These are phyloP conservation scores for Tenthredo scrophulariae DNA, from an alignment of 2,888 invertebrate species.

Conservation along the genomic window DNA sequence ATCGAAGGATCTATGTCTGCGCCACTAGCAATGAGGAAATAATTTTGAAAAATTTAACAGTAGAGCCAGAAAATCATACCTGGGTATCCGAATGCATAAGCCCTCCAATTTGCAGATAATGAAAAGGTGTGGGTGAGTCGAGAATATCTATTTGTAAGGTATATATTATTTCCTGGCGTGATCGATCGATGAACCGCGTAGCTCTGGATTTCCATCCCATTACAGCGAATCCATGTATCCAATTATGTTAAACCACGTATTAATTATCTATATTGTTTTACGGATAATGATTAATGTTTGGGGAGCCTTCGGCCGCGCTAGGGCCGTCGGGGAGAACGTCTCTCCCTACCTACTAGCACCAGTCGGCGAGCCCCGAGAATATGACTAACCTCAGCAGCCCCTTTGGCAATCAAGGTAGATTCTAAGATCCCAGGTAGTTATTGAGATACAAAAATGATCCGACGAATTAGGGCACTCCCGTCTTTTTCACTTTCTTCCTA, in stretches of 20 bases:
- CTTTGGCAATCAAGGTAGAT: constrained; percentile 2
- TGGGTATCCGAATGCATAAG: not conserved
- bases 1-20: not conserved
- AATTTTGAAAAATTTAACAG: not conserved
- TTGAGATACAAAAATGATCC: constrained; percentile 12
- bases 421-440: constrained; percentile 27
- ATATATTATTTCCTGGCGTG: constrained; percentile 60
- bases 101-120: constrained; percentile 24
- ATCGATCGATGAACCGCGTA: constrained; percentile 67
- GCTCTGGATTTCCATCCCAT: constrained; percentile 65
- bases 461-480: not conserved
- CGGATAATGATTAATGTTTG: constrained; percentile 73
- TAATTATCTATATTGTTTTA: constrained; percentile 72
- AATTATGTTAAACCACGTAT: constrained; percentile 72
- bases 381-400: constrained; percentile 51
- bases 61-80: not conserved
- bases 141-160: constrained; percentile 44
- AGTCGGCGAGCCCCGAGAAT: constrained; percentile 40
- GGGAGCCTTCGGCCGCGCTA: constrained; percentile 65
- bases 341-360: constrained; percentile 47
- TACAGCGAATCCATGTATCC: constrained; percentile 63
- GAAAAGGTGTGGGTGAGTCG: not conserved
- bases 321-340: constrained; percentile 49
- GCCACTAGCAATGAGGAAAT: not conserved
- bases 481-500: not conserved